Base-by-base conservation (phyloP, 2,113 vertebrate genomes). In the Reinhardtius hippoglossoides region DNA sequence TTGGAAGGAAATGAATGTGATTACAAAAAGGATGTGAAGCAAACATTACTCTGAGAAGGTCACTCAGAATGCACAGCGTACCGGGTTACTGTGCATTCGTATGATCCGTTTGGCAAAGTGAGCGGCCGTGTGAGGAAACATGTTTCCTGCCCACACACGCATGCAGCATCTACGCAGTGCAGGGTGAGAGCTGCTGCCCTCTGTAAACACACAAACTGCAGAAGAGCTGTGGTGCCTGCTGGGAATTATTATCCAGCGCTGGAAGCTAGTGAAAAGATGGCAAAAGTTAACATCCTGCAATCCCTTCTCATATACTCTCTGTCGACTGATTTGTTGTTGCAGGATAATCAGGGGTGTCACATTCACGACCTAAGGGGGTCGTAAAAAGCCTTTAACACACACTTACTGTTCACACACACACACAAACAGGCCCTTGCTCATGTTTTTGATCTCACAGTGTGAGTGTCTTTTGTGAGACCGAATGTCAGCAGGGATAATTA, bases 401-500 rank as follows among this genome's bases (percentile, higher is more conserved):
- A 13, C 40, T 42, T 42, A 42, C 40, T 42, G 40, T 42, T 42
- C 67, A 60, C 3, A 13, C 44, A 2, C 26, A 46, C 50, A 52
- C 20, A n/a, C 50, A 52, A 21, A 70, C n/a, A 56, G 20, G 13
- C 75, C 65, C 40, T 37, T 71, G 21, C 60, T 69, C 31, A 27
- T 68, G 67, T 59, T 59, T 85, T 76, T 65, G 55, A 76, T 52
- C 67, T 21, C 37, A 9, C 13, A 46, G 70, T 70, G 71, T 40
- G 20, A 80, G 82, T 52, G 60, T 77, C 46, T 74, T 78, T 76
- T 63, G 21, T 69, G 42, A 69, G 37, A 68, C 52, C 23, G 0
- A 67, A 70, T 81, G 66, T 81, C 70, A 83, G 50, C 13, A 6
- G 37, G 71, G 72, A 78, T 87, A 58, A 87, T 84, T 81, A 79